phyloP scores from a whole-genome alignment of 2,888 invertebrate genomes.

The Protula sp. region DNA sequence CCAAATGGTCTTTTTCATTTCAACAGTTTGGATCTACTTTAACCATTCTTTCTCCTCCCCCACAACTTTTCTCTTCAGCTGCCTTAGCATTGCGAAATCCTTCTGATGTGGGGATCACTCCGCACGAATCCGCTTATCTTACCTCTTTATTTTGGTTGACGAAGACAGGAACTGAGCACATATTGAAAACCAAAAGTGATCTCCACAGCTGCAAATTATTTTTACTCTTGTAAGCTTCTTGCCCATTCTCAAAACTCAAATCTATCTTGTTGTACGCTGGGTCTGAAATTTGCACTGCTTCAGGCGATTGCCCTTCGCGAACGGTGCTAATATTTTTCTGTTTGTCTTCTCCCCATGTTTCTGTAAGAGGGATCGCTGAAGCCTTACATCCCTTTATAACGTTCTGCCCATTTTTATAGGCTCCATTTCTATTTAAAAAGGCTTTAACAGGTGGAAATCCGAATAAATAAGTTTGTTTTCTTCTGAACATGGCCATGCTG shows the following conservation, averaged over 20 bases:
- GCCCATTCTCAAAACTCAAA: conserved; percentile 71
- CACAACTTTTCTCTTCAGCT: too few relatives aligned
- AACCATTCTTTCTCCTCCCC: too few relatives aligned
- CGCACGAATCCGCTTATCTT: too few relatives aligned
- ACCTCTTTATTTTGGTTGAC: conserved; percentile 93
- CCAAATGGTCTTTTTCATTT: too few relatives aligned
- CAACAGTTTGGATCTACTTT: too few relatives aligned
- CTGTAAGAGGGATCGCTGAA: neutral
- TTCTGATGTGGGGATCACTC: too few relatives aligned
- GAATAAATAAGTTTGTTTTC: too few relatives aligned
- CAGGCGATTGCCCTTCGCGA: neutral
- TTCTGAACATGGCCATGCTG: too few relatives aligned
- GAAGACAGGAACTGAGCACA: conserved; percentile 80
- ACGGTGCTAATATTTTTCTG: neutral
- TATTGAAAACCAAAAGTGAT: conserved; percentile 83
- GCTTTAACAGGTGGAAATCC: too few relatives aligned
- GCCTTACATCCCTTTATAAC: neutral
- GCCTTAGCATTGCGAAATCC: too few relatives aligned
- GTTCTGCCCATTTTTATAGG: too few relatives aligned
- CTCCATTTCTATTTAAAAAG: too few relatives aligned
- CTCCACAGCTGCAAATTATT: conserved; percentile 85
- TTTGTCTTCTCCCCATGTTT: neutral
- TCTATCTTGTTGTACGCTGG: conserved; percentile 28
- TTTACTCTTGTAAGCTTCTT: conserved; percentile 92
- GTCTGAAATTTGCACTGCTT: conserved; percentile 2